Conservation (phyloP, 2,797 vertebrate genomes). For the Ispidina lecontei region DNA sequence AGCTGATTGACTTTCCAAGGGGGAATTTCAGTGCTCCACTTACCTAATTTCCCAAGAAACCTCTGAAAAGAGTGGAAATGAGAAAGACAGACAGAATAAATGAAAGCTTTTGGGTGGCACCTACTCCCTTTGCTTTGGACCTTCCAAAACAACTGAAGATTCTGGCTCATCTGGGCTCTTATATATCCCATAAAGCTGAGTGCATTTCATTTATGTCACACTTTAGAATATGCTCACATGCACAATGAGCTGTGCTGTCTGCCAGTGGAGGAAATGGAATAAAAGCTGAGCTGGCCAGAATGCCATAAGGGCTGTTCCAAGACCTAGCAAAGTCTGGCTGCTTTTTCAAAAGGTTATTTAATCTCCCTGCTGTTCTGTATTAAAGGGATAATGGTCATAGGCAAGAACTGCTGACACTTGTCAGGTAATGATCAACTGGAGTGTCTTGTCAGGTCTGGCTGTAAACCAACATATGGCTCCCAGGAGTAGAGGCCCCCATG, state of each 20-base stretch:
- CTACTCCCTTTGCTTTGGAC: neutral
- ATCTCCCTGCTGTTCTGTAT: neutral
- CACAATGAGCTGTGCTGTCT: conserved; percentile 13
- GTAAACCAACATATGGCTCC: neutral
- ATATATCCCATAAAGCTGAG: conserved; percentile 40
- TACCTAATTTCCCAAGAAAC: neutral
- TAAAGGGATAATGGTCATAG: conserved; percentile 24
- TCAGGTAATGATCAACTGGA: neutral
- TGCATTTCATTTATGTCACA: conserved; percentile 45
- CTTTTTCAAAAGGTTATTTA: neutral
- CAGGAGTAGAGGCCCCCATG: neutral
- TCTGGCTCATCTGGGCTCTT: conserved; percentile 2
- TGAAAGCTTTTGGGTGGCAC: neutral
- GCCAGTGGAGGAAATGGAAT: conserved; percentile 54
- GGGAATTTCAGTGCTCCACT: neutral
- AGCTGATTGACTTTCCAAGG: neutral
- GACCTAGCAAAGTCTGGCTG: conserved; percentile 8
- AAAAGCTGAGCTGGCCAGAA: conserved; percentile 22
- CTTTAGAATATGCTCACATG: neutral
- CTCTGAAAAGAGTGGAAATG: neutral
- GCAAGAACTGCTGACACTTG: neutral
- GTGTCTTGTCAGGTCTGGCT: neutral
- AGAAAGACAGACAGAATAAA: neutral
- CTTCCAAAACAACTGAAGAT: neutral
- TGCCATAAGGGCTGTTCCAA: neutral